Evolutionary conservation across 1,140 invertebrate genomes (phyloP), one percentile per base, ranked within the genome.

Genomic region (Drosophila truncata): DNA sequence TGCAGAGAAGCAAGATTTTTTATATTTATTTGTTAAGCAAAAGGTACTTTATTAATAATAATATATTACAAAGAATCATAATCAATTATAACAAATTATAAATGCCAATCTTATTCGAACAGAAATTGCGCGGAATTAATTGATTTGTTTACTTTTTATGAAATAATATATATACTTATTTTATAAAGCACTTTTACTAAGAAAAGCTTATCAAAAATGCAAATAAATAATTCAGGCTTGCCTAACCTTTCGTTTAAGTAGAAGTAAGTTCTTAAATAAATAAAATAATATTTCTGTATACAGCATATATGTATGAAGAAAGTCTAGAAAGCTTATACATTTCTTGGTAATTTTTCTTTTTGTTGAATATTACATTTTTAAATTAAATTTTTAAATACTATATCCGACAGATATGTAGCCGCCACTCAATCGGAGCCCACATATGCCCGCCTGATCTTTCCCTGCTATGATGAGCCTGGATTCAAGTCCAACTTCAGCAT

Each of bases 401-500:
- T 11, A 11, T 25, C 20, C 13, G 1, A 35, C 71, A 97, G 96
- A 62, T 95, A 94, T 87, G 91, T 97, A 18, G 95, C 95, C 3
- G 95, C 95, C 2, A 97, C 97, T 0, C 97, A 98, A 91, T 96
- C 98, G 80, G 95, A 98, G 84, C 95, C 97, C 0, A 96, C 95
- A 0, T 95, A 95, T 91, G 97, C 97, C 1, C 94, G 98, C 11
- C 94, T 95, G 41, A 96, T 96, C 3, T 98, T 98, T 86, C 98
- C 98, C 0, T 98, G 97, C 88, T 97, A 97, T 83, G 98, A 99
- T 92, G 98, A 99, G 82, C 98, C 98, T 0, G 93, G 94, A 16
- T 95, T 96, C 73, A 98, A 97, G 85, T 95, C 96, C 0, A 94
- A 93, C 4, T 98, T 96, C 80, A 93, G 90, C 14, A 93, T 97